Evolutionary conservation across 2,888 invertebrate species (phyloP).

Genomic region (Stratiomys singularior): DNA sequence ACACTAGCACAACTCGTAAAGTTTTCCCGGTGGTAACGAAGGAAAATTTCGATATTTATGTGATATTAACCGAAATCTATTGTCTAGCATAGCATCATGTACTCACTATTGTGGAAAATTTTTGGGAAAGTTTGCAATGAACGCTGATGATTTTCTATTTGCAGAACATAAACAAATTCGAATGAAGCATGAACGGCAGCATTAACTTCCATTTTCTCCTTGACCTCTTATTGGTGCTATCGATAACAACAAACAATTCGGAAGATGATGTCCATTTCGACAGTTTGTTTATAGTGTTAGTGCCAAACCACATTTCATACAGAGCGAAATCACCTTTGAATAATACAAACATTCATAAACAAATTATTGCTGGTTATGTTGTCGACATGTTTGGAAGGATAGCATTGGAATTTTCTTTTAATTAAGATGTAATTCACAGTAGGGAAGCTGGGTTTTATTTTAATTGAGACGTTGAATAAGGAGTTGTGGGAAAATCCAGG

Average conservation of each 20-base stretch:
- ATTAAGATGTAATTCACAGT: no score
- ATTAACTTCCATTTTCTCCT: conserved; percentile 1
- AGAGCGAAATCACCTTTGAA: neutral
- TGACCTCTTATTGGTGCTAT: conserved; percentile 13
- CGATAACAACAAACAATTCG: neutral
- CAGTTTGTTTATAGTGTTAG: neutral
- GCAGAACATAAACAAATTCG: neutral
- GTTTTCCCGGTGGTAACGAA: no score
- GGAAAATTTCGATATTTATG: no score
- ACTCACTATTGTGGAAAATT: no score
- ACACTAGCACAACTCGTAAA: no score
- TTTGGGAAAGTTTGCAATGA: no score
- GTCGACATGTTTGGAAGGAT: no score
- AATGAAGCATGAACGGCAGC: neutral
- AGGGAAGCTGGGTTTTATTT: no score
- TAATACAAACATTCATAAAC: neutral
- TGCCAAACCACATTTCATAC: conserved; percentile 33
- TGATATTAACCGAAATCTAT: neutral
- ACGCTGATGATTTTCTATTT: neutral
- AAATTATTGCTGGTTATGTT: neutral
- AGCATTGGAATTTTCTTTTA: no score
- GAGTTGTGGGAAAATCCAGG: no score
- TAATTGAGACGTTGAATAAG: no score
- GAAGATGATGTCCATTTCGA: conserved; percentile 10
- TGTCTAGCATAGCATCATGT: neutral